Base-by-base conservation (phyloP, 2,113 vertebrate genomes). In the Strix uralensis region DNA sequence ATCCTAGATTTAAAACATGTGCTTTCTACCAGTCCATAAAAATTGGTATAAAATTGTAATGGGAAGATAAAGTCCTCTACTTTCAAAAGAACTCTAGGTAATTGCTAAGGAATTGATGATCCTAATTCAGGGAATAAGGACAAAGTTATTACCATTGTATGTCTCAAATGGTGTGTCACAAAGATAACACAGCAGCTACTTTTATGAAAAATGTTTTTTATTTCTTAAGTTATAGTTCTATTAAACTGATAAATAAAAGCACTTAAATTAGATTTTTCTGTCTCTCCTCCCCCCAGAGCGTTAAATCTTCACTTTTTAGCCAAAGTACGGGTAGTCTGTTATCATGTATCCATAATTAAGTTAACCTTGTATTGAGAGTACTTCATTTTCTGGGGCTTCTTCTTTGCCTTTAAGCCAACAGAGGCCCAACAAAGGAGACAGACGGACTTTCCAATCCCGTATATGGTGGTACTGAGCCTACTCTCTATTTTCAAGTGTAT, bases 101-200 rank as follows among this genome's bases (percentile, higher is more conserved):
- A 81, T 63, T 55, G 81, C 57, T 92, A 86, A 96, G 71, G 83
- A 97, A 97, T 92, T 97, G 96, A 96, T 97, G 97, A 96, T 95
- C 49, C 92, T 92, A 95, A 95, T 97, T 79, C 52, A 96, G 79
- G 85, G 92, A 97, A 96, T 97, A 93, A 94, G 61, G 96, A 58
- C 90, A 87, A 47, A 51, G 65, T 78, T 86, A 84, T 94, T 97
- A 63, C 46, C 90, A 79, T 63, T 90, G 88, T 34, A 22, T 92
- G 63, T 89, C 93, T 98, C 92, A 95, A 97, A 96, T 74, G 67
- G 63, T 92, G 79, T 96, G 93, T 97, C 97, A 97, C 84, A 82
- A 67, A 97, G 90, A 71, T 96, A 98, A 97, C 83, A 95, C 22
- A 3, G 92, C 79, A 96, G 69, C 92, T 96, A 73, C 92, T 96